Conservation (phyloP, 2,888 invertebrate genomes). For the Orthosia gracilis region DNA sequence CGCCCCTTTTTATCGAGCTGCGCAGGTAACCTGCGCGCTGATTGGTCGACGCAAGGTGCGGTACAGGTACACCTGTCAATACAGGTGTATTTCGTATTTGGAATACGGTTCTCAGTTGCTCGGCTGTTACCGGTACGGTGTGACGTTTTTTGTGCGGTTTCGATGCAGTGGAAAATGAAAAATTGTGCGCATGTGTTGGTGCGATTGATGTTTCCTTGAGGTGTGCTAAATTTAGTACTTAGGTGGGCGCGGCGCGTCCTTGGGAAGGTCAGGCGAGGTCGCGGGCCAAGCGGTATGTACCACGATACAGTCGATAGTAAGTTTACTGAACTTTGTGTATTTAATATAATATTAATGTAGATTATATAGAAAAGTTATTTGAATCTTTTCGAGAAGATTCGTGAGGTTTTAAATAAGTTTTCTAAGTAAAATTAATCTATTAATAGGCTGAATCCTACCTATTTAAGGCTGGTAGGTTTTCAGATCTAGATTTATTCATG, state of each 20-base stretch:
- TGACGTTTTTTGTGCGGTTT: slow-evolving; percentile 66
- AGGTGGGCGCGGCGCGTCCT: slow-evolving; percentile 86
- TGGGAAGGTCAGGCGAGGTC: slow-evolving; percentile 73
- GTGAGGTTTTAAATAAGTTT: background rate
- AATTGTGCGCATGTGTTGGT: slow-evolving; percentile 89
- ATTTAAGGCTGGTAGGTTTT: background rate
- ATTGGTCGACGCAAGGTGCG: slow-evolving; percentile 84
- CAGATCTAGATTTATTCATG: background rate
- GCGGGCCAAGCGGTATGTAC: slow-evolving; percentile 52
- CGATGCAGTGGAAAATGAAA: slow-evolving; percentile 67
- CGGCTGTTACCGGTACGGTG: slow-evolving; percentile 62
- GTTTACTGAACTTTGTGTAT: slow-evolving; percentile 32
- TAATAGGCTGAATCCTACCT: background rate
- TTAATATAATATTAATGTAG: background rate
- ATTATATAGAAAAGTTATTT: slow-evolving; percentile 5
- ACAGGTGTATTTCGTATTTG: slow-evolving; percentile 80
- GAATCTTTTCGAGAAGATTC: background rate
- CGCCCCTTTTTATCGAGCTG: slow-evolving; percentile 90
- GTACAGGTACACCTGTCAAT: slow-evolving; percentile 81
- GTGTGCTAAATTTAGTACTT: slow-evolving; percentile 88
- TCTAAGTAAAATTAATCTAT: background rate
- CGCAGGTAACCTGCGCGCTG: slow-evolving; percentile 90
- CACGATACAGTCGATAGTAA: slow-evolving; percentile 22
- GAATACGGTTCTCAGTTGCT: slow-evolving; percentile 68
- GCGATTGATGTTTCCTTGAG: slow-evolving; percentile 91